A percentile compares a stretch with the other conserved stretches of the same genome.
Conservation (phyloP, 2,113 vertebrate species). For the Halcyon senegalensis region DNA sequence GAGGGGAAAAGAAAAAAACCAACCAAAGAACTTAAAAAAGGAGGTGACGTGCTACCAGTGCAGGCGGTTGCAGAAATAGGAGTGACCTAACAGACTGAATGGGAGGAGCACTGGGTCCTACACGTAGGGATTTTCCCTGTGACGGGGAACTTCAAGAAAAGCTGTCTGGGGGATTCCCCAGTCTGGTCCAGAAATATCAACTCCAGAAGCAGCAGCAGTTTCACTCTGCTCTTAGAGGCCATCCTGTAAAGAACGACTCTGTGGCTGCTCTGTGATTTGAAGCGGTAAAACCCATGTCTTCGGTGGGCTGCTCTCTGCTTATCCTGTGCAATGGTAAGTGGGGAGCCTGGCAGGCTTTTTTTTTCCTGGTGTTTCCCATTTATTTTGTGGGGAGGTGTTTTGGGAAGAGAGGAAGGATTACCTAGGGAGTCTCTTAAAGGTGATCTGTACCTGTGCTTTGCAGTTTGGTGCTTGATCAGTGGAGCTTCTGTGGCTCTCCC, state of each 20-base stretch:
- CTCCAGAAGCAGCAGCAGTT: not conserved
- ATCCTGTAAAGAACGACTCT: not conserved
- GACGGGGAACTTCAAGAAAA: not conserved
- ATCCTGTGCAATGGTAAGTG: conserved; percentile 70
- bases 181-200: conserved; percentile 16
- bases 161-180: conserved; percentile 26
- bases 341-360: not conserved
- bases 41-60: not conserved
- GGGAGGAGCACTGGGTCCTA: conserved; percentile 2
- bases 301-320: not conserved
- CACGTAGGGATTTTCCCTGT: conserved; percentile 46
- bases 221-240: conserved; percentile 8
- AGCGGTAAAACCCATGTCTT: conserved; percentile 17
- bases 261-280: not conserved
- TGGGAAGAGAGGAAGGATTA: not conserved
- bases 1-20: not conserved
- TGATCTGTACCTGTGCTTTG: not conserved
- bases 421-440: not conserved
- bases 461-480: conserved; percentile 61
- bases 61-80: not conserved
- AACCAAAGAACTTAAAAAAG: not conserved
- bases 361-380: not conserved
- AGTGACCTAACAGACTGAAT: not conserved
- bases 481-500: not conserved
- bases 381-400: not conserved